These are phyloP conservation scores for Chionis minor DNA, from an alignment of 2,113 vertebrate genomes.

Conservation along the genomic window DNA sequence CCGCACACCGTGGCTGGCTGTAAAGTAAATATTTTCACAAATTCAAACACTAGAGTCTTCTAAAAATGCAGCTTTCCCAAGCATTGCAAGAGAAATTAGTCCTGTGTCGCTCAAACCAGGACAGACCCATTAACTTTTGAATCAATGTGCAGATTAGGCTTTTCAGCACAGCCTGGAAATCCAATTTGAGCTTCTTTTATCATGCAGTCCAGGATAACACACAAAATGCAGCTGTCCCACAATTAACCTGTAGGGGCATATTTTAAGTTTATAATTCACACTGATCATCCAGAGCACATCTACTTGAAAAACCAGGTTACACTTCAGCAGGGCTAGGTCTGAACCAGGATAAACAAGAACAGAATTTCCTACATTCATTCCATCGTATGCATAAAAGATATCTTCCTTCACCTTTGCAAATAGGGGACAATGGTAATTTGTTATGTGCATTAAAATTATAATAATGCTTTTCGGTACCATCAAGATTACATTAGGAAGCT, in stretches of 20 bases:
- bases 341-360: background rate
- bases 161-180: background rate
- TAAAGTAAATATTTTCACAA: background rate
- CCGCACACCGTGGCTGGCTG: background rate
- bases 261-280: background rate
- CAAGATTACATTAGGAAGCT: background rate
- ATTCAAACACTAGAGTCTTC: background rate
- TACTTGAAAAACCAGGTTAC: background rate
- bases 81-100: background rate
- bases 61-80: background rate
- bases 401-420: background rate
- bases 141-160: background rate
- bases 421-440: background rate
- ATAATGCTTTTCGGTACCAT: background rate
- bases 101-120: background rate
- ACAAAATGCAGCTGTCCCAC: background rate
- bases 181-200: background rate
- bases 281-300: background rate
- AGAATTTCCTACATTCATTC: background rate
- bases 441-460: background rate
- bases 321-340: background rate
- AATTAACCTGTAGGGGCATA: background rate
- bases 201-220: background rate
- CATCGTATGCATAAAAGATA: background rate
- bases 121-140: background rate